Conservation (phyloP, 2,113 vertebrate species). For the human region DNA sequence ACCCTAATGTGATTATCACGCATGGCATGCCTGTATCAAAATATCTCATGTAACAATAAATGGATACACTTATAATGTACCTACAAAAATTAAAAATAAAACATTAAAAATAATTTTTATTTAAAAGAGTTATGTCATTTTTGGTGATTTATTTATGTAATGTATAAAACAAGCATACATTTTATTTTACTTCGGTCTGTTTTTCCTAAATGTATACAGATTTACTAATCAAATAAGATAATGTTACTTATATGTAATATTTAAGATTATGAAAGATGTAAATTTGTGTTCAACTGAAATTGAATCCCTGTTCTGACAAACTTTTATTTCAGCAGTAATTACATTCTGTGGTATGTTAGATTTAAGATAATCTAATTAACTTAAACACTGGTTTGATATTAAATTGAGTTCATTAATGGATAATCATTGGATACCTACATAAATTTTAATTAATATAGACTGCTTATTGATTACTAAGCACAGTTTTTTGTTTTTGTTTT, state of each 20-base stretch:
- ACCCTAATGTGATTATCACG: no score
- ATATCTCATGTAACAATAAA: no score
- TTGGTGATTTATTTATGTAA: background rate
- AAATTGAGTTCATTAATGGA: conserved; percentile 1
- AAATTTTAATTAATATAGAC: background rate
- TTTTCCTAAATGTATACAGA: background rate
- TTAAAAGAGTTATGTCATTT: background rate
- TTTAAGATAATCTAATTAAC: background rate
- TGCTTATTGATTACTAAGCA: background rate
- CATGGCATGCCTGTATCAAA: no score
- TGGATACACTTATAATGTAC: no score
- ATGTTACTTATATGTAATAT: conserved; percentile 1
- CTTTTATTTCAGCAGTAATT: background rate
- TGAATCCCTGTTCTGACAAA: background rate
- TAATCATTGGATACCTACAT: background rate
- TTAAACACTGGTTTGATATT: conserved; percentile 11
- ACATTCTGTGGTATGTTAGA: background rate
- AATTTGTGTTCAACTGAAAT: conserved; percentile 10
- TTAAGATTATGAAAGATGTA: conserved; percentile 7
- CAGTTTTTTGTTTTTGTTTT: background rate
- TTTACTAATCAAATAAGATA: background rate
- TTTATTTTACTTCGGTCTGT: background rate
- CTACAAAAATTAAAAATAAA: no score
- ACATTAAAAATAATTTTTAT: background rate
- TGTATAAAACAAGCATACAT: background rate